Conservation (phyloP, 1,140 invertebrate species). For the Drosophila sucinea region DNA sequence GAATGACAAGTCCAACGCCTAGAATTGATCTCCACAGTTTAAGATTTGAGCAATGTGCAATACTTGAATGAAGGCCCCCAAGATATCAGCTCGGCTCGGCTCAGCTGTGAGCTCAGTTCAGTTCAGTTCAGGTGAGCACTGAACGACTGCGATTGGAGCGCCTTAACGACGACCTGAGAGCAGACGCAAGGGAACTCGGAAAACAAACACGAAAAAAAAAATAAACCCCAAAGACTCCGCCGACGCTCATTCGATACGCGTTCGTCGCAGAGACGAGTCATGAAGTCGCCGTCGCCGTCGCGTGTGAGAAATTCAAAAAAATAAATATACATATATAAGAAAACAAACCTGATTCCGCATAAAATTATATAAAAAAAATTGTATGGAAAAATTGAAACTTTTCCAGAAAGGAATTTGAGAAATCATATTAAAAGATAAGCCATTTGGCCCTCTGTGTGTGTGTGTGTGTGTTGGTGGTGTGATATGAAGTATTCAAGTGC, state of each 20-base stretch:
- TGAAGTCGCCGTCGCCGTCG: slow-evolving; percentile 48
- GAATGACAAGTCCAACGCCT: slow-evolving; percentile 44
- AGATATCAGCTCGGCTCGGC: slow-evolving; percentile 19
- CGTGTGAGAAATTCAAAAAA: slow-evolving; percentile 37
- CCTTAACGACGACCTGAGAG: slow-evolving; percentile 30
- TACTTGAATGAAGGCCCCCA: background rate
- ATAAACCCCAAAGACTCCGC: slow-evolving; percentile 12
- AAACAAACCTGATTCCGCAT: slow-evolving; percentile 44
- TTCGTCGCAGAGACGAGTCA: slow-evolving; percentile 68
- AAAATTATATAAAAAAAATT: slow-evolving; percentile 35
- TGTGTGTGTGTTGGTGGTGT: slow-evolving; percentile 17
- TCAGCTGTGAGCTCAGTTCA: slow-evolving; percentile 23
- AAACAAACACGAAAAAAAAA: background rate
- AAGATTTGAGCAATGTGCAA: background rate
- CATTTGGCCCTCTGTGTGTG: too few relatives aligned
- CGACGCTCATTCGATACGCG: slow-evolving; percentile 67
- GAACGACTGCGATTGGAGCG: slow-evolving; percentile 24
- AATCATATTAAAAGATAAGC: background rate
- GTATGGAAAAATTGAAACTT: background rate
- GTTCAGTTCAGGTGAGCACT: slow-evolving; percentile 36
- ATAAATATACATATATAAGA: slow-evolving; percentile 22
- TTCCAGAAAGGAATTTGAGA: background rate
- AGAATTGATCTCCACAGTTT: slow-evolving; percentile 27
- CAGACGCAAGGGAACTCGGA: slow-evolving; percentile 14
- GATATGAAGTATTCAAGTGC: slow-evolving; percentile 33